Conservation (phyloP, 2,888 invertebrate genomes). For the Drosophila fungiperda region DNA sequence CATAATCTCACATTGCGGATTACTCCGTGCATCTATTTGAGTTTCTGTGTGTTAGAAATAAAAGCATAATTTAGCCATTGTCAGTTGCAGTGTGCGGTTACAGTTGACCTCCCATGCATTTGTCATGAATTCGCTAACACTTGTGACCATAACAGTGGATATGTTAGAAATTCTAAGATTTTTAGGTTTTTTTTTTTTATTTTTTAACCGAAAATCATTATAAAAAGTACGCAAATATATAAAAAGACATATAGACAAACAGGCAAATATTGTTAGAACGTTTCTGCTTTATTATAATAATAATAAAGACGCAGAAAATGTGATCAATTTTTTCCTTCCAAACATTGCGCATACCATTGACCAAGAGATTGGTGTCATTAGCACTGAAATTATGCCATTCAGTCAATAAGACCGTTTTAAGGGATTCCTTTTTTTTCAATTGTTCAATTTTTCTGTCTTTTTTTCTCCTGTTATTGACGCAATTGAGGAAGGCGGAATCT, state of each 20-base stretch:
- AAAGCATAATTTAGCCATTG: constrained; percentile 4
- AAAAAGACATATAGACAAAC: neutral
- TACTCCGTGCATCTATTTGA: neutral
- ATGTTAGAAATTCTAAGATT: neutral
- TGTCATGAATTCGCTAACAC: neutral
- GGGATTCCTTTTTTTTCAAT: too few relatives aligned
- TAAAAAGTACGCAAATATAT: neutral
- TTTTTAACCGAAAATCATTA: neutral
- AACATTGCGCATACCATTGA: too few relatives aligned
- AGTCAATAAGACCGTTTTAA: too few relatives aligned
- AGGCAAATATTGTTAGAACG: neutral
- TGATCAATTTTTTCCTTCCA: too few relatives aligned
- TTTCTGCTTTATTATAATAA: too few relatives aligned
- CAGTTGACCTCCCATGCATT: neutral
- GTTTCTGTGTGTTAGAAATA: neutral
- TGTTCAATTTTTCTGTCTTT: too few relatives aligned
- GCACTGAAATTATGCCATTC: too few relatives aligned
- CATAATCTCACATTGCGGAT: constrained; percentile 38
- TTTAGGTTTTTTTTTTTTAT: neutral
- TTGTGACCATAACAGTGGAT: neutral
- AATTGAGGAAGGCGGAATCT: too few relatives aligned
- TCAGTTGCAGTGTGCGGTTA: constrained; percentile 21
- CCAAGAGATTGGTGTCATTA: too few relatives aligned
- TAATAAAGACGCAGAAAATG: too few relatives aligned
- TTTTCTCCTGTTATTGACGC: too few relatives aligned